phyloP scores from a whole-genome alignment of 2,888 invertebrate genomes.

The Automeris io region DNA sequence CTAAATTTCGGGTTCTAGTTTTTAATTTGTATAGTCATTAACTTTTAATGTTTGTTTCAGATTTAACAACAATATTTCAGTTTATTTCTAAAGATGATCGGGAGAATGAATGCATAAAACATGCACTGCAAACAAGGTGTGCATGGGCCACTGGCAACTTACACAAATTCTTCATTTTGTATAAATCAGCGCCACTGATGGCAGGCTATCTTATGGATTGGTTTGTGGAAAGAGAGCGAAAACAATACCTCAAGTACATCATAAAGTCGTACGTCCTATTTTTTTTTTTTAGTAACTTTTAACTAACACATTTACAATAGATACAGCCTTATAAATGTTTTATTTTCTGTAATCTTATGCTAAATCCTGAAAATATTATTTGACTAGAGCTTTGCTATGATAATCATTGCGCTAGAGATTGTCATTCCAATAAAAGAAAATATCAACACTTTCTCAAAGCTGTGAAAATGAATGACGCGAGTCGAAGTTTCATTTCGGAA shows the following conservation, averaged over 20 bases:
- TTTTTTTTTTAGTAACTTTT: neutral
- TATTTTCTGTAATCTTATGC: too few species aligned
- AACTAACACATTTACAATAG: neutral
- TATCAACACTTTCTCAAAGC: too few species aligned
- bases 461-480: too few species aligned
- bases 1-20: too few species aligned
- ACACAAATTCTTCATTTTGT: slow-evolving; percentile 94
- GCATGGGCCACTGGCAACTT: slow-evolving; percentile 97
- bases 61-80: slow-evolving; percentile 94
- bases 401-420: too few species aligned
- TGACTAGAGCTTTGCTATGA: too few species aligned
- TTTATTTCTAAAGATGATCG: slow-evolving; percentile 87
- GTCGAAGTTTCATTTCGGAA: too few species aligned
- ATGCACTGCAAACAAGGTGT: slow-evolving; percentile 91
- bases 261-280: slow-evolving; percentile 94
- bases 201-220: slow-evolving; percentile 97
- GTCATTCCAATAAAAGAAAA: too few species aligned
- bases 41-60: slow-evolving; percentile 72
- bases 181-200: slow-evolving; percentile 94
- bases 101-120: slow-evolving; percentile 87
- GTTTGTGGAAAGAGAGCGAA: slow-evolving; percentile 97
- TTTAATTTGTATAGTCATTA: neutral
- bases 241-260: slow-evolving; percentile 92
- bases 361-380: too few species aligned
- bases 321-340: too few species aligned